Evolutionary conservation across 2,797 vertebrate genomes (phyloP), one percentile per base, ranked within the genome.

Genomic region (Neosilurus mollespiculum): DNA sequence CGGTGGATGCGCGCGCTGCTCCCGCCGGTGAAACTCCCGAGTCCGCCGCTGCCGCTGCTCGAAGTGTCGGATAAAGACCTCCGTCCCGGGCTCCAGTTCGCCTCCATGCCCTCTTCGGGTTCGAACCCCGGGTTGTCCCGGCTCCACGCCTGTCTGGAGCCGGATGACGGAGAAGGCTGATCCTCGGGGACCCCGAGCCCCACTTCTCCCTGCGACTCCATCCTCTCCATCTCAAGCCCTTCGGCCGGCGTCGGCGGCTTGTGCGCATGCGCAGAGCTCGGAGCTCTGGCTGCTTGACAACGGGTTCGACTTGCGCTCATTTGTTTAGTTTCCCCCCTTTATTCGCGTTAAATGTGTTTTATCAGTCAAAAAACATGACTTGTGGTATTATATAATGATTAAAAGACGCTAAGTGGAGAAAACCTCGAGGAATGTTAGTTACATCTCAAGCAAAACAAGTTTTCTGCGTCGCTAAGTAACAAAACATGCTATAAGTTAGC

Each of bases 71-170:
- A 96, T 69, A 90, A 93, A 16, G 91, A 96, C 87, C 88, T 93
- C 86, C 91, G 92, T 72, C 94, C 95, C 43, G 91, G 94, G 84
- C 96, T 93, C 97, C 97, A 98, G 94, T 96, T 96, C 59, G 95
- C 95, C 88, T 96, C 95, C 92, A 96, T 94, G 59, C 96, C 97
- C 12, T 98, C 97, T 90, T 97, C 97, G 0, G 96, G 94, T 86
- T 99, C 97, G 71, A 98, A 99, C 1, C 96, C 96, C 0, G 97
- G 97, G 91, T 99, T 99, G 26, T 97, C 97, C 30, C 97, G 94
- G 88, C 97, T 98, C 97, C 97, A 98, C 0, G 97, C 97, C 88
- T 98, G 97, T 83, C 97, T 92, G 22, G 97, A 99, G 85, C 94
- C 93, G 24, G 94, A 92, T 26, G 97, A 96, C 0, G 95, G 95